phyloP scores from a whole-genome alignment of 1,140 invertebrate genomes.

The Zaprionus kolodkinae region DNA sequence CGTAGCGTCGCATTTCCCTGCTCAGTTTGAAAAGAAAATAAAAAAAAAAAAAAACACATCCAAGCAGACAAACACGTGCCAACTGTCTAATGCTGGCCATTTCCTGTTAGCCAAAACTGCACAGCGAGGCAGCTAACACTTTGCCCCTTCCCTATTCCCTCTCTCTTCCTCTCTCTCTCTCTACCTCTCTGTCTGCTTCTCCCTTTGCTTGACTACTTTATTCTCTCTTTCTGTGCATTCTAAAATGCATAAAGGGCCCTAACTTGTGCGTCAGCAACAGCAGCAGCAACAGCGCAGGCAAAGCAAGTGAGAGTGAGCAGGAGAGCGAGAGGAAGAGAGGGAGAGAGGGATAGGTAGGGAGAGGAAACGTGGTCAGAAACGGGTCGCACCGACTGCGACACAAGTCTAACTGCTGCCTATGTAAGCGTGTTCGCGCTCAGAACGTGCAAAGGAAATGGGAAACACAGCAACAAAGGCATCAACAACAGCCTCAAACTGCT shows the following conservation, averaged over 20 bases:
- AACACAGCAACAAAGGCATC: conserved; percentile 42
- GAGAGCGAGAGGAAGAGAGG: background rate
- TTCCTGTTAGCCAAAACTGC: conserved; percentile 72
- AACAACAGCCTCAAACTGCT: conserved; percentile 19
- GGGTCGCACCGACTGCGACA: background rate
- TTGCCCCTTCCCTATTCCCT: background rate
- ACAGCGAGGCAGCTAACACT: conserved; percentile 20
- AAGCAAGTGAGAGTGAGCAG: background rate
- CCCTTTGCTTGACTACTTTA: conserved; percentile 4
- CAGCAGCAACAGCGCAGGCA: conserved; percentile 16
- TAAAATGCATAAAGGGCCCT: conserved; percentile 46
- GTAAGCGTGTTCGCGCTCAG: background rate
- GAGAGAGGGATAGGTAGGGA: background rate
- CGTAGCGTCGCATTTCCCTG: conserved; percentile 41
- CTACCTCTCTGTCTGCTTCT: background rate
- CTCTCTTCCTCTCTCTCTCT: background rate
- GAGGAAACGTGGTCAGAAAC: conserved; percentile 13
- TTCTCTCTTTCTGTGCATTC: conserved; percentile 27
- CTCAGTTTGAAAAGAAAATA: conserved; percentile 16
- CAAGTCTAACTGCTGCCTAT: conserved; percentile 25
- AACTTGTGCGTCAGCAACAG: conserved; percentile 42
- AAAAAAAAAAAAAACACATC: conserved; percentile 13
- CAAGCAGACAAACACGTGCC: conserved; percentile 66
- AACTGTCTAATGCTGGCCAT: conserved; percentile 76
- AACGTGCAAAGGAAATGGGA: conserved; percentile 54